These are phyloP conservation scores for Blastobasis adustella DNA, from an alignment of 2,888 invertebrate species.

Conservation along the genomic window DNA sequence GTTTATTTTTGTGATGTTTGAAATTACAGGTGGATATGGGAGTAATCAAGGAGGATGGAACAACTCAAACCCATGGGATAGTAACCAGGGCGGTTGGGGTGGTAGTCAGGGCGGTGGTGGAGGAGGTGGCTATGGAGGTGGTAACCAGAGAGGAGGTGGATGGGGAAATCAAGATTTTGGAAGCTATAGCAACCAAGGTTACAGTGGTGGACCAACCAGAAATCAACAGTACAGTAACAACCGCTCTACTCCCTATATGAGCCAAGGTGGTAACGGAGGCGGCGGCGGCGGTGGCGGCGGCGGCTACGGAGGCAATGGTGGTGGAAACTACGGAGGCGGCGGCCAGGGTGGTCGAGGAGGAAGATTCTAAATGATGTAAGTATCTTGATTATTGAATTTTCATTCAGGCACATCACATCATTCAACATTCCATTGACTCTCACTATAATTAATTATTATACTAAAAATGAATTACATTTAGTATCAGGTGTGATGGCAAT, in stretches of 20 bases:
- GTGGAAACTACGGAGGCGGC: constrained; percentile 56
- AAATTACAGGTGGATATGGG: constrained; percentile 63
- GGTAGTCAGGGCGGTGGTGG: constrained; percentile 37
- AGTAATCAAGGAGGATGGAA: constrained; percentile 75
- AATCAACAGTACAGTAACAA: constrained; percentile 83
- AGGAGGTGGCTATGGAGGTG: constrained; percentile 66
- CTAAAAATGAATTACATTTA: too few species aligned
- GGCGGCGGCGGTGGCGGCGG: constrained; percentile 53
- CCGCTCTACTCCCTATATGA: constrained; percentile 80
- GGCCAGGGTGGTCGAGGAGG: constrained; percentile 51
- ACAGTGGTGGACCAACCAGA: constrained; percentile 90
- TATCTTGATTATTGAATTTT: constrained; percentile 20
- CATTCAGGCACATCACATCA: background rate
- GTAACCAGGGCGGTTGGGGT: constrained; percentile 40
- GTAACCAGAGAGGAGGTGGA: constrained; percentile 61
- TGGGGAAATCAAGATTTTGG: constrained; percentile 83
- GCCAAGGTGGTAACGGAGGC: constrained; percentile 56
- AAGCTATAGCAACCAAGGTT: constrained; percentile 87
- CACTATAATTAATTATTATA: too few species aligned
- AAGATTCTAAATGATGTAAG: constrained; percentile 52
- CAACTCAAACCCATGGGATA: constrained; percentile 67
- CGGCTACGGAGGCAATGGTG: constrained; percentile 52
- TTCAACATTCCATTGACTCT: constrained; percentile 16
- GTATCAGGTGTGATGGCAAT: too few species aligned
- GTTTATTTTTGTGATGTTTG: background rate